Conservation (phyloP, 2,113 vertebrate species). For the Nothocercus nigrocapillus region DNA sequence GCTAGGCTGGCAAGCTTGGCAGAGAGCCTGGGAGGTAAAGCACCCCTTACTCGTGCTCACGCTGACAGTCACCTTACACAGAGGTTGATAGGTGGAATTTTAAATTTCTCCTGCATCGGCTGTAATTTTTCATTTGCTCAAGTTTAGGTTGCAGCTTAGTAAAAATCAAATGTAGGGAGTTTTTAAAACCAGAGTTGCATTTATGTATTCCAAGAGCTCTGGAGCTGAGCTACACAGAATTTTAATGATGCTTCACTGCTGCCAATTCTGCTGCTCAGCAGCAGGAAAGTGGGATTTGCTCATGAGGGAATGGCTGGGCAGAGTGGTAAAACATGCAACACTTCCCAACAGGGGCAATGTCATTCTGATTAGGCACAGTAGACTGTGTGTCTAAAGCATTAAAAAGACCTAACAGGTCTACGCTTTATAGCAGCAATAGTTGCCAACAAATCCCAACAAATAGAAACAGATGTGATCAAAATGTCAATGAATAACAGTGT, state of each 20-base stretch:
- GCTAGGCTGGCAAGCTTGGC: not conserved
- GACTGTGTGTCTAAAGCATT: not conserved
- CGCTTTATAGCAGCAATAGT: not conserved
- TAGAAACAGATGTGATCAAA: not conserved
- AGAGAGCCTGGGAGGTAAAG: not conserved
- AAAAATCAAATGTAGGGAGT: conserved; percentile 3
- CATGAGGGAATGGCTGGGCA: not conserved
- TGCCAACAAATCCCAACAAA: not conserved
- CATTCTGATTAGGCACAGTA: not conserved
- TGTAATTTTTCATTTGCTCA: conserved; percentile 7
- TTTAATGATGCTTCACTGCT: not conserved
- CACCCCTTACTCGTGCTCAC: not conserved
- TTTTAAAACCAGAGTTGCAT: not conserved
- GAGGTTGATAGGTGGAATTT: not conserved
- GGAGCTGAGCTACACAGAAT: not conserved
- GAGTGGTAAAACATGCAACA: not conserved
- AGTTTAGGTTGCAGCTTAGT: conserved; percentile 21
- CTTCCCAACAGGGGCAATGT: not conserved
- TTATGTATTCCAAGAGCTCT: not conserved
- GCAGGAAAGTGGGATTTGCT: conserved; percentile 4
- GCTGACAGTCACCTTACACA: not conserved
- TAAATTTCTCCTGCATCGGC: not conserved
- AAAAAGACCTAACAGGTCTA: not conserved
- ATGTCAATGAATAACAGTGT: not conserved
- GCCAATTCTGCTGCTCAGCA: conserved; percentile 1